Conservation (phyloP, 2,797 vertebrate genomes). For the Threskiornis aethiopicus region DNA sequence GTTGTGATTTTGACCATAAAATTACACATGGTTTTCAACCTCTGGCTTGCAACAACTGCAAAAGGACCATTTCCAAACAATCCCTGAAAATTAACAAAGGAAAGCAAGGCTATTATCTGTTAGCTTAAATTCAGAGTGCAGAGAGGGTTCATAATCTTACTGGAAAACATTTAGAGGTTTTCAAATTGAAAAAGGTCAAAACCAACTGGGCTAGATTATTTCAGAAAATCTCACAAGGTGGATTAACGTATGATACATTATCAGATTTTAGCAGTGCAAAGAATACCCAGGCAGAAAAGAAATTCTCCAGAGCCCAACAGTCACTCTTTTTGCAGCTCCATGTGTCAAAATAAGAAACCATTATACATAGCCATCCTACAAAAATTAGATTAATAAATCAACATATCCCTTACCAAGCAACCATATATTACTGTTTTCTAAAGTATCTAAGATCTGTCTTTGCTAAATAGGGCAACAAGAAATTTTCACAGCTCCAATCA, state of each 20-base stretch:
- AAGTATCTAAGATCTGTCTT: not conserved
- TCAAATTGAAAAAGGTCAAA: not conserved
- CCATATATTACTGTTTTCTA: not conserved
- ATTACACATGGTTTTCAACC: not conserved
- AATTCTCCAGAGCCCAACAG: not conserved
- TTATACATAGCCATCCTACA: not conserved
- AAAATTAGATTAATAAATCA: not conserved
- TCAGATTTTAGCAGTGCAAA: not conserved
- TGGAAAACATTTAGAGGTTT: not conserved
- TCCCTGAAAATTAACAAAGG: not conserved
- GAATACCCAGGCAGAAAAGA: not conserved
- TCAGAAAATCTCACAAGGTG: not conserved
- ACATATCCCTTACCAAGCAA: not conserved
- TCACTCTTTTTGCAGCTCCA: not conserved
- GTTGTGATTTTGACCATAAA: not conserved
- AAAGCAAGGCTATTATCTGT: not conserved
- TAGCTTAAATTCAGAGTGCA: not conserved
- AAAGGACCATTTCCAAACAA: not conserved
- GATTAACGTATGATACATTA: not conserved
- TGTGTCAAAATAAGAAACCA: not conserved
- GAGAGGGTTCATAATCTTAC: not conserved
- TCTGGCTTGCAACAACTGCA: not conserved
- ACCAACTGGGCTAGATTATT: not conserved
- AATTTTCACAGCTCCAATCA: not conserved
- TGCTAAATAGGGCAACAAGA: not conserved